Conservation (phyloP, 2,797 vertebrate species). For the Eutrigla gurnardus region DNA sequence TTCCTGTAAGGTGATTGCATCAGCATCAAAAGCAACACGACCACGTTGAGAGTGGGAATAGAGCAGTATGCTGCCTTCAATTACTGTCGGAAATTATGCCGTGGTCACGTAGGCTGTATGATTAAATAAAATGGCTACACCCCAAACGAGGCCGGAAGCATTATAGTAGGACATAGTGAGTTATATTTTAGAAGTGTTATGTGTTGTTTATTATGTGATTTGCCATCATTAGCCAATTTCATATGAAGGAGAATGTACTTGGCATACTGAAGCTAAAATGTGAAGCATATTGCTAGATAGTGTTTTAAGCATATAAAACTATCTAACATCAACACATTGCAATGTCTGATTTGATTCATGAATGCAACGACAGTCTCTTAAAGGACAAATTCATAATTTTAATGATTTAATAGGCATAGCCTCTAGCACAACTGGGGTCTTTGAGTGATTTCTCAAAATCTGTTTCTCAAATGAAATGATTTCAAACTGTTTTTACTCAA, state of each 20-base stretch:
- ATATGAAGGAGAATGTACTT: neutral
- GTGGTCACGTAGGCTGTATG: neutral
- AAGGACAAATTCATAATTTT: neutral
- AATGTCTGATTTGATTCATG: neutral
- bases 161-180: neutral
- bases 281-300: neutral
- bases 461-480: neutral
- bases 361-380: neutral
- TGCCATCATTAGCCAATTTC: neutral
- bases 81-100: rapidly evolving
- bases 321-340: neutral
- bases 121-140: neutral
- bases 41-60: constrained; percentile 32
- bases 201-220: neutral
- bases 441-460: neutral
- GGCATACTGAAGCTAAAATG: neutral
- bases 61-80: constrained; percentile 12
- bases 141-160: neutral
- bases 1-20: constrained; percentile 48
- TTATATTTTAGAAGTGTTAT: neutral
- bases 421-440: neutral
- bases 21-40: constrained; percentile 37
- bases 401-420: neutral
- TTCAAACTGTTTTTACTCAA: neutral
- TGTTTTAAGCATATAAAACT: neutral